Evolutionary conservation across 2,888 invertebrate genomes (phyloP).

Genomic region (Melanotus villosus): DNA sequence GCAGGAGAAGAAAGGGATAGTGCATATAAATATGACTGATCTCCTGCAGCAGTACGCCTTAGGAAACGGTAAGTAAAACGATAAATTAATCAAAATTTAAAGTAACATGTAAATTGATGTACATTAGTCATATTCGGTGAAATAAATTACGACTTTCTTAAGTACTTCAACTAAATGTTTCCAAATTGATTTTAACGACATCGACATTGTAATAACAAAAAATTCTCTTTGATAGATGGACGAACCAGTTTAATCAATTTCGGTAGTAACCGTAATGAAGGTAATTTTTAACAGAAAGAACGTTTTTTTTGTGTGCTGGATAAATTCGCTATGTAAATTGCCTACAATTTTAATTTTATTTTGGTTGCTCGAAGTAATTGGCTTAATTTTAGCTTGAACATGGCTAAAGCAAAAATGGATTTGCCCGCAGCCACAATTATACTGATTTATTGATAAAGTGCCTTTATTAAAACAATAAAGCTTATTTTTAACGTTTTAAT

Average conservation of each 20-base stretch:
- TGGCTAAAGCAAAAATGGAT: constrained; percentile 51
- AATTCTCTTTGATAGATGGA: constrained; percentile 58
- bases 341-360: constrained; percentile 32
- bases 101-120: background rate
- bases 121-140: too few species aligned
- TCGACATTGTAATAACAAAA: background rate
- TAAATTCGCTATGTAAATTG: constrained; percentile 26
- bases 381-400: constrained; percentile 26
- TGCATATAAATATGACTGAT: constrained; percentile 94
- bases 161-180: background rate
- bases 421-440: constrained; percentile 38
- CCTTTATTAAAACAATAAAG: too few species aligned
- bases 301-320: constrained; percentile 43
- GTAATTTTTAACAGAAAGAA: constrained; percentile 51
- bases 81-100: background rate
- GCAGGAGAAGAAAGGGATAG: constrained; percentile 87
- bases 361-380: background rate
- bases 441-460: background rate
- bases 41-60: constrained; percentile 90
- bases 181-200: background rate
- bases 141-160: background rate
- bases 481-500: too few species aligned
- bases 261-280: constrained; percentile 57
- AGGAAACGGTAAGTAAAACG: constrained; percentile 80
- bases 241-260: constrained; percentile 62